Evolutionary conservation across 53 echinoderm and acorn worm genomes (phyloP), one percentile per base, ranked within the genome.

Genomic region (Paelopatides confundens): DNA sequence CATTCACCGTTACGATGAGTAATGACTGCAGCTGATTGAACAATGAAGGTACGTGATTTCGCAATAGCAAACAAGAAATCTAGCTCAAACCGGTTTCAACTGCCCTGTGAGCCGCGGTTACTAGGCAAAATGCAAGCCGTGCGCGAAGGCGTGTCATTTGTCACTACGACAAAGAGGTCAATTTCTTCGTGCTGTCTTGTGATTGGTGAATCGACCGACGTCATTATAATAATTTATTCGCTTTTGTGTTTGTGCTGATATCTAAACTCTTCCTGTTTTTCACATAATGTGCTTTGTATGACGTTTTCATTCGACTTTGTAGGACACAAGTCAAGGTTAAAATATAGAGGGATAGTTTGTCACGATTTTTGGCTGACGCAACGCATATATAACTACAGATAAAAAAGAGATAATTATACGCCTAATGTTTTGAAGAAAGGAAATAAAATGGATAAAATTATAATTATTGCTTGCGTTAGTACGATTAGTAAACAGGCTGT

Each of bases 11-110:
- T 43, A 43, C 12, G 12, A 43, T 43, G 9, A 43, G 9, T 43
- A 58, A 18, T 21, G 58, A 6, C n/a, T 21, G 24, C 58, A 58
- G 58, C 58, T 58, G 48, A 58, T 58, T 21, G 58, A 58, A 58
- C 58, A 58, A 58, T 10, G 27, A 74, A 0, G 39, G 29, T n/a
- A n/a, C n/a, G n/a, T 13, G 39, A 74, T 74, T 74, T 74, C 74
- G 74, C 40, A 74, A 74, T 39, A 39, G 12, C 29, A 39, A 39
- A 39, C 43, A 39, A 39, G 33, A 74, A 74, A 74, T 74, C 74
- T 40, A 39, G 74, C 46, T 74, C 23, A 74, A 74, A 74, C 74
- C 74, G 74, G 74, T 74, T 74, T 17, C 46, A 58, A 18, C 58
- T 23, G 58, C 6, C 58, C 58, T 43, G 9, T 10, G 58, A 21